phyloP scores from a whole-genome alignment of 2,888 invertebrate genomes.

The Brenthis hecate region DNA sequence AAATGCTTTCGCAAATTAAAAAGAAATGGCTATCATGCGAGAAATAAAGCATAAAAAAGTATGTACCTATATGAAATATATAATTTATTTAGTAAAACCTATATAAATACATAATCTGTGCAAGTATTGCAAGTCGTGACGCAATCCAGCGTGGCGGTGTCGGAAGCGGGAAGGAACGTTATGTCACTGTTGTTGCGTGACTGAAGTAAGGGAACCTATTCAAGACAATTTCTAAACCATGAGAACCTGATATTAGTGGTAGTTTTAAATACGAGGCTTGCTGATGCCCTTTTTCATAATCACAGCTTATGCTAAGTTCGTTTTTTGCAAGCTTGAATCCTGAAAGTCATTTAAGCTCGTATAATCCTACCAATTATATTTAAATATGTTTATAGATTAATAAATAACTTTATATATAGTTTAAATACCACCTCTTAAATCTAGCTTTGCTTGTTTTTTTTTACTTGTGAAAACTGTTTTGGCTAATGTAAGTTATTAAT shows the following conservation, averaged over 20 bases:
- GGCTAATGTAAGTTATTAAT: too few relatives aligned
- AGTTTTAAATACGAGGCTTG: background rate
- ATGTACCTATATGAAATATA: background rate
- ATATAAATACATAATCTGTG: conserved; percentile 23
- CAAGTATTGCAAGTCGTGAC: conserved; percentile 28
- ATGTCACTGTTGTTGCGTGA: conserved; percentile 46
- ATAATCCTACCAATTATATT: too few relatives aligned
- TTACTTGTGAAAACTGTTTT: too few relatives aligned
- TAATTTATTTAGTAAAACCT: conserved; percentile 10
- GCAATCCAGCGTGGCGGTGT: conserved; percentile 37
- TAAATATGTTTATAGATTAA: too few relatives aligned
- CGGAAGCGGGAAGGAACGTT: conserved; percentile 48
- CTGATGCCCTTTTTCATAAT: background rate
- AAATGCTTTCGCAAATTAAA: too few relatives aligned
- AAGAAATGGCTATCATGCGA: background rate
- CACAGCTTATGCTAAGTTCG: too few relatives aligned
- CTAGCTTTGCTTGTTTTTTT: too few relatives aligned
- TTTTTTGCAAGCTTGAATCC: too few relatives aligned
- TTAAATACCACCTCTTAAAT: too few relatives aligned
- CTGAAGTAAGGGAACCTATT: conserved; percentile 33
- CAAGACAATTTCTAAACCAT: conserved; percentile 22
- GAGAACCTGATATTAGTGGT: conserved; percentile 18
- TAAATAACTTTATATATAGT: too few relatives aligned
- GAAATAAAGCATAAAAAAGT: conserved; percentile 4
- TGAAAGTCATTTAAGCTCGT: too few relatives aligned